Base-by-base conservation (phyloP, 2,113 vertebrate genomes). In the Peucedramus taeniatus region DNA sequence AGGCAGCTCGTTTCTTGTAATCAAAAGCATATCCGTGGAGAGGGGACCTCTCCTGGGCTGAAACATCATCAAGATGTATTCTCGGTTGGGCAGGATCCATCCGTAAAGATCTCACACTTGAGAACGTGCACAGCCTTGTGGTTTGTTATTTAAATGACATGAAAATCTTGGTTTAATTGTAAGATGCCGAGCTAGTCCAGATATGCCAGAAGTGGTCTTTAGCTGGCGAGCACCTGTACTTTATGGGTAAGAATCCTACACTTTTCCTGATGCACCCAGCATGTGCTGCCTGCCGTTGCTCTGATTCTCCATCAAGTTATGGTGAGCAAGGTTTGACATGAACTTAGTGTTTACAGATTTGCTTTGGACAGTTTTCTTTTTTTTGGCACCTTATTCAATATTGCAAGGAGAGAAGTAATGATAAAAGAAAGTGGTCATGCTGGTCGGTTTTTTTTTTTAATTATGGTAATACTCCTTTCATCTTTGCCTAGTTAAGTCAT, bases 221-320 rank as follows among this genome's bases (percentile, higher is more conserved):
- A 59, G 37, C 17, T n/a, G 45, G 33, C 59, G 31, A 31, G 33
- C 30, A 42, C 49, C 47, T 77, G 33, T 19, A 27, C 20, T 13
- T 44, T 28, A 6, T 13, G 45, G 14, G 11, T 24, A 7, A 56
- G 33, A 59, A 5, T 35, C 35, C 26, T 30, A 7, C 23, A 2
- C 16, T 74, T 61, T 15, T 50, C 18, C 15, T 45, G 31, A 7
- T 39, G 21, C 39, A 21, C 15, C 13, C 17, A 14, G 15, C 5
- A 5, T 0, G 2, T 0, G 4, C 51, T 77, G 60, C 27, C 7
- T 44, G 1, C 15, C 0, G 0, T 20, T 47, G 21, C 40, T 70
- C 27, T 27, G 68, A 37, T 47, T 47, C 35, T 35, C 42, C 8
- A 1, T 40, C 12, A 5, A 10, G 1, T 70, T 26, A 2, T 4